phyloP scores from a whole-genome alignment of 2,113 vertebrate species.

The Sialia sialis region DNA sequence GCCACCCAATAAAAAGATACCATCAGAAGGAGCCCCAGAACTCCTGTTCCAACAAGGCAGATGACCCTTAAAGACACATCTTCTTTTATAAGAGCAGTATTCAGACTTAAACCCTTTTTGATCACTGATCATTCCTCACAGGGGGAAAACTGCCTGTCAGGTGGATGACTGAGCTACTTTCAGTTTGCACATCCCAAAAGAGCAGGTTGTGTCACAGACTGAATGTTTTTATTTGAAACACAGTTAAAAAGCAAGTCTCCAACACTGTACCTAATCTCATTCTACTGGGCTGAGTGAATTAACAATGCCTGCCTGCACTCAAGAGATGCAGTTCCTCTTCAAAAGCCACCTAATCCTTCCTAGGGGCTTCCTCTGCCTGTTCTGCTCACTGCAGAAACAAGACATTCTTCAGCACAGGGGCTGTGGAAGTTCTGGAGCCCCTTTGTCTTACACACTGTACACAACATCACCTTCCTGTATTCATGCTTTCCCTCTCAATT shows the following conservation, averaged over 20 bases:
- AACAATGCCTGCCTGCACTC: neutral
- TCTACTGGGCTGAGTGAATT: neutral
- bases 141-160: neutral
- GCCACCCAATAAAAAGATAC: neutral
- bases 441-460: neutral
- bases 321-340: neutral
- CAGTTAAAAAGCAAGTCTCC: neutral
- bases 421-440: neutral
- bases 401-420: neutral
- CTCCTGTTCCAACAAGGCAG: neutral
- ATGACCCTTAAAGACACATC: neutral
- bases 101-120: neutral
- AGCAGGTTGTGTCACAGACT: neutral
- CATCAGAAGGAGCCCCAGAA: neutral
- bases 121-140: neutral
- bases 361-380: neutral
- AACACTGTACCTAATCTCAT: neutral
- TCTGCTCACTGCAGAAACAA: neutral
- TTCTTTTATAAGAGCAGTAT: neutral
- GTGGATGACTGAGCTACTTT: conserved; percentile 23
- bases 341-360: neutral
- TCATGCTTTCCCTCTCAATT: fast-evolving
- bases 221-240: neutral
- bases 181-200: neutral
- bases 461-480: neutral